Evolutionary conservation across 2,113 vertebrate genomes (phyloP), one percentile per base, ranked within the genome.

Genomic region (Corythornis madagascariensis): DNA sequence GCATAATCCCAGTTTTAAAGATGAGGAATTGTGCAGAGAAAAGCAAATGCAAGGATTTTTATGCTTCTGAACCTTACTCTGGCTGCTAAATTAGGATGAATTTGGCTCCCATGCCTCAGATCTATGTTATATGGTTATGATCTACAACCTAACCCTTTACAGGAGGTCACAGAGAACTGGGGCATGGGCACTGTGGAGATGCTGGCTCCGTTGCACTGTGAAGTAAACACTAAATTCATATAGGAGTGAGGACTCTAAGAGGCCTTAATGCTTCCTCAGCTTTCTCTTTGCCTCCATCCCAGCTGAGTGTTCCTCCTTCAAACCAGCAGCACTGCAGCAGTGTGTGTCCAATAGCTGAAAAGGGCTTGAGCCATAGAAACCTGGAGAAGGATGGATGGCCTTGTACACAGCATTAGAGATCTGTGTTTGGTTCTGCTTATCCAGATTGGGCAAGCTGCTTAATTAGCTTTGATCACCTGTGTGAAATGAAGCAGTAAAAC

Each of bases 21-120:
- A 89, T n/a, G 56, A 94, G 18, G 59, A 95, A 92, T 63, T 76
- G 42, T 60, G 33, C 74, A 87, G 64, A 74, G 57, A 87, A 90
- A 89, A 85, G 55, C 11, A 82, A 76, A 65, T 88, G 38, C 17
- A 79, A 76, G 22, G 50, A 47, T 40, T 85, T 95, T 85, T 75
- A 71, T 70, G 15, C 10, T 63, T 90, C 33, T 89, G 63, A 83
- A 69, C 42, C 50, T 91, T 50, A 88, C 15, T n/a, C 1, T 8
- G 42, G 18, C 35, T 89, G 24, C 42, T 78, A n/a, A 73, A 45
- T 52, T 77, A 28, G 60, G 83, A 80, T 15, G 48, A 67, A 52
- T 83, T 91, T 83, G 33, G 56, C 38, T 92, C 24, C 33, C 8
- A 11, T 48, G 60, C 19, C 47, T 89, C 89, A 92, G 25, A 17